Percentiles rank a stretch among this genome's conserved stretches.
phyloP scores from a whole-genome alignment of 1,140 invertebrate species.

The Lamellibrachia luymesi region DNA sequence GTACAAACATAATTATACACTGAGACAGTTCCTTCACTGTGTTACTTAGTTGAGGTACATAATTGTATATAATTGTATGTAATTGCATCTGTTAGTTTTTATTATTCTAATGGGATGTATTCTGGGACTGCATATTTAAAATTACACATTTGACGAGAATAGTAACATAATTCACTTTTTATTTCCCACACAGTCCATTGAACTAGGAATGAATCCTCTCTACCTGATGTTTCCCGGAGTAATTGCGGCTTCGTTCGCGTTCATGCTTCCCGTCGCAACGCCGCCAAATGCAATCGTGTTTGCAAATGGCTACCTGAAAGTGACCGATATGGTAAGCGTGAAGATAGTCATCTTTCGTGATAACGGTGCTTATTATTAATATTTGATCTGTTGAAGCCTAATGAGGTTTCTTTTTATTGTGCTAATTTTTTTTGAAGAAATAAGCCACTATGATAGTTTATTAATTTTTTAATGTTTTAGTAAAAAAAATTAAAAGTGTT shows the following conservation, averaged over 20 bases:
- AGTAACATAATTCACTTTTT: background rate
- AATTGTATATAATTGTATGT: too few species aligned
- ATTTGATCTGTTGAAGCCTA: background rate
- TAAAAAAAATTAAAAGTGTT: background rate
- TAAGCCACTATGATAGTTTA: background rate
- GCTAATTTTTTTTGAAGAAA: background rate
- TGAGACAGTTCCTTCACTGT: too few species aligned
- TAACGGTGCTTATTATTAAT: background rate
- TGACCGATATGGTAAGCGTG: slow-evolving; percentile 54
- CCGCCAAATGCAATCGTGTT: slow-evolving; percentile 92
- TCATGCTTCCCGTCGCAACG: slow-evolving; percentile 74
- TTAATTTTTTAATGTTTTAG: background rate
- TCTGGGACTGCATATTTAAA: background rate
- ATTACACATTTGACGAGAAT: background rate
- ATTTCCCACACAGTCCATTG: background rate
- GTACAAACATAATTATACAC: too few species aligned
- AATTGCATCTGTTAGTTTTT: too few species aligned
- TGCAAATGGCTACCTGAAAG: slow-evolving; percentile 53
- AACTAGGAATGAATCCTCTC: slow-evolving; percentile 67
- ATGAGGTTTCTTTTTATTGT: background rate
- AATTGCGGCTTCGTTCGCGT: slow-evolving; percentile 73
- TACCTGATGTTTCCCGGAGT: slow-evolving; percentile 82
- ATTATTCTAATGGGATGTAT: background rate
- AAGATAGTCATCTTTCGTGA: background rate
- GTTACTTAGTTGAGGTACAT: too few species aligned